phyloP scores from a whole-genome alignment of 2,888 invertebrate species.

The Drosophila incognita region DNA sequence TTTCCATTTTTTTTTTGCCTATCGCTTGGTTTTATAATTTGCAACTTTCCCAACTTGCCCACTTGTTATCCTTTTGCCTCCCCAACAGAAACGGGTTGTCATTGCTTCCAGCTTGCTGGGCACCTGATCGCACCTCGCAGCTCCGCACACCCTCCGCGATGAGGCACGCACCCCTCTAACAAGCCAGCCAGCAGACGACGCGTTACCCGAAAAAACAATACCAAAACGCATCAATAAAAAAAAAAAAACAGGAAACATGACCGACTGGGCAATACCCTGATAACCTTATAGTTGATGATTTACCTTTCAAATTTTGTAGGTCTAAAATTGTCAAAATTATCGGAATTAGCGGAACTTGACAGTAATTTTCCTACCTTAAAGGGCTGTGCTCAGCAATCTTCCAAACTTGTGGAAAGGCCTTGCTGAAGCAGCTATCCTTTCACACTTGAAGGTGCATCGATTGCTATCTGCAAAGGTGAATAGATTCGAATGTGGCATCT shows the following conservation, averaged over 20 bases:
- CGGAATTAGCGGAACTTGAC: rapidly evolving
- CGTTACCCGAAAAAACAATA: slow-evolving; percentile 1
- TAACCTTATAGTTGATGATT: neutral
- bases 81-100: neutral
- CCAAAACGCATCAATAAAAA: slow-evolving; percentile 8
- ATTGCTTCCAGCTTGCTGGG: slow-evolving; percentile 1
- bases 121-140: slow-evolving; percentile 2
- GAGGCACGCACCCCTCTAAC: slow-evolving; percentile 20
- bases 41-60: neutral
- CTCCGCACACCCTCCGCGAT: neutral
- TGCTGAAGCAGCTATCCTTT: neutral
- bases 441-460: neutral
- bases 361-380: neutral
- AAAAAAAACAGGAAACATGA: slow-evolving; percentile 9
- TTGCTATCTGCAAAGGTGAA: neutral
- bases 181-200: slow-evolving; percentile 5
- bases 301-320: neutral
- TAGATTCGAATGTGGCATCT: neutral
- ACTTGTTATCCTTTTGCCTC: neutral
- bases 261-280: neutral
- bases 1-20: neutral
- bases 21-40: neutral
- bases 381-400: neutral
- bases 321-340: neutral
- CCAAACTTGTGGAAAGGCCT: neutral